Conservation (phyloP, 1,140 invertebrate species). For the Nixonia krombeini region DNA sequence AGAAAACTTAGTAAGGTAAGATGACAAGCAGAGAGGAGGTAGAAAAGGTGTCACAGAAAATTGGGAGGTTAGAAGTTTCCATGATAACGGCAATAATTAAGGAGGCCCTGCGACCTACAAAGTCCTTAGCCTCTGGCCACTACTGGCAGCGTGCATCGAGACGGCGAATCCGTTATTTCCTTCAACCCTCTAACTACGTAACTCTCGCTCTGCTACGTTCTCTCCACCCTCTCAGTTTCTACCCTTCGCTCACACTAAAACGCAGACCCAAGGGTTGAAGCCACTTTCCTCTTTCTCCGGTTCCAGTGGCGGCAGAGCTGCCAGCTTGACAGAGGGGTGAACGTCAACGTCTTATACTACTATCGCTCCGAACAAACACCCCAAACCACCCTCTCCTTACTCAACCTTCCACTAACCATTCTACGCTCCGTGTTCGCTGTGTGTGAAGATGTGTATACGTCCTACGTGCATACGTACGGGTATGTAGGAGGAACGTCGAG, state of each 20-base stretch:
- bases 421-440: slow-evolving; percentile 52
- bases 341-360: slow-evolving; percentile 71
- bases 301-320: slow-evolving; percentile 59
- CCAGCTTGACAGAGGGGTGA: slow-evolving; percentile 62
- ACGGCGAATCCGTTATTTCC: slow-evolving; percentile 62
- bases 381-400: slow-evolving; percentile 34
- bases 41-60: neutral
- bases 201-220: slow-evolving; percentile 46
- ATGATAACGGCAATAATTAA: slow-evolving; percentile 57
- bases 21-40: too few relatives aligned
- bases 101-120: slow-evolving; percentile 62
- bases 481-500: slow-evolving; percentile 23
- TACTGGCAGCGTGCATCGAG: slow-evolving; percentile 48
- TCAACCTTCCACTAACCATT: slow-evolving; percentile 43
- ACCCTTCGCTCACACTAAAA: slow-evolving; percentile 46
- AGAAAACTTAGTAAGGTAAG: too few relatives aligned
- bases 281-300: slow-evolving; percentile 46
- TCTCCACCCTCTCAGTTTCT: slow-evolving; percentile 44
- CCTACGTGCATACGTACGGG: slow-evolving; percentile 32
- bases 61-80: slow-evolving; percentile 27
- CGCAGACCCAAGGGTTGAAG: slow-evolving; percentile 50
- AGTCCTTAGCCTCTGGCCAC: slow-evolving; percentile 60
- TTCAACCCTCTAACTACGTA: slow-evolving; percentile 60
- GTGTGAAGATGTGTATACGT: too few relatives aligned
- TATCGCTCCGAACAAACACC: slow-evolving; percentile 71